Base-by-base conservation (phyloP, 2,888 invertebrate genomes). In the Xanthia icteritia region DNA sequence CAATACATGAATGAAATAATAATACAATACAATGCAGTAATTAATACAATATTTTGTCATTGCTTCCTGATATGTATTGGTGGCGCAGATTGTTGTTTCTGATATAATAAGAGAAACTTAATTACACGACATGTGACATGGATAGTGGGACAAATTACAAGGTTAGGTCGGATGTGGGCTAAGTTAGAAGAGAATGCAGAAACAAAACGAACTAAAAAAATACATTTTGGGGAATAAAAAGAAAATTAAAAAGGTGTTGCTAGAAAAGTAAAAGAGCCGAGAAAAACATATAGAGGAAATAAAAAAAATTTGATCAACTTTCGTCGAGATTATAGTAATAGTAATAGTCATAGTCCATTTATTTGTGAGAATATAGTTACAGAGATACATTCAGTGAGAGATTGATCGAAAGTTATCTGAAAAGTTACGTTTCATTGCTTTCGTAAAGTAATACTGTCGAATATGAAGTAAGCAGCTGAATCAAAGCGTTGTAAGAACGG, bases 41-140 rank as follows among this genome's bases (percentile, higher is more conserved):
- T 80, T 66, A 82, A 79, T 76, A 39, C 58, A 67, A 79, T 67
- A 82, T 79, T 83, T 79, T 79, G 78, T 45, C 64, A 79, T 78
- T 60, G 31, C 73, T 86, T 86, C 84, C 80, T 84, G 82, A 64
- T 77, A 67, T 69, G 27, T 81, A 71, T 78, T 68, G 68, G 77
- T 74, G 65, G 81, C 85, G 83, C 85, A 87, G 91, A 92, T 91
- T 89, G 88, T 89, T 91, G 89, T 90, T 89, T 88, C 86, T 81
- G 89, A 88, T 89, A 91, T 88, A 90, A 81, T 84, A 93, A 90
- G 91, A 91, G 91, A 92, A 92, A 92, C 91, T 92, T 92, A 93
- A 93, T 93, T 90, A 89, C 84, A 86, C 66, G 91, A 92, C 91
- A 93, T 92, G 87, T 91, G 92, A 92, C 91, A 90, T 88, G 84